Conservation (phyloP, 2,113 vertebrate genomes). For the Stigmatopora argus region DNA sequence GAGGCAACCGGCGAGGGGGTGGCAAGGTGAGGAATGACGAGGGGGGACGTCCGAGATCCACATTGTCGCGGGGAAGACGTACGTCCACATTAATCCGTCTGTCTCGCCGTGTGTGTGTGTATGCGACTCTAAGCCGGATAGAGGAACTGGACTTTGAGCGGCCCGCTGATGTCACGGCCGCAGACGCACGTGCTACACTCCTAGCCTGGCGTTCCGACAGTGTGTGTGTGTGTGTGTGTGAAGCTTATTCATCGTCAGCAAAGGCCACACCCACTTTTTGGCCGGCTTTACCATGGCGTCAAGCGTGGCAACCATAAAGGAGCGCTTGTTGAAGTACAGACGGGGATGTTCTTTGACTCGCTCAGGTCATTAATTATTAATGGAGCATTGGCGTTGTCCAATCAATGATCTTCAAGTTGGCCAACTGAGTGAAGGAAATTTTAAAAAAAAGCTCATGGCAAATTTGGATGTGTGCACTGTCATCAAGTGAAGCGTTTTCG, state of each 20-base stretch:
- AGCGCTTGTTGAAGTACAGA: neutral
- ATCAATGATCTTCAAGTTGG: neutral
- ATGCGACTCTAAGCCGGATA: constrained; percentile 60
- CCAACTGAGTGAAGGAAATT: too few relatives aligned
- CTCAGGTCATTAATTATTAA: neutral
- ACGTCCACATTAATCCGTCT: constrained; percentile 57
- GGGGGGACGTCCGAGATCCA: constrained; percentile 32
- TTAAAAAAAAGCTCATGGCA: too few relatives aligned
- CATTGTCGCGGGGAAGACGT: constrained; percentile 41
- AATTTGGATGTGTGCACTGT: too few relatives aligned
- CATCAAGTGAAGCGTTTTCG: too few relatives aligned
- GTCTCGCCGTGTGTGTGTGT: constrained; percentile 19
- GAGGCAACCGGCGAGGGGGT: neutral
- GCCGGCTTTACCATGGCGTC: neutral
- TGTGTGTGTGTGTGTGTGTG: constrained; percentile 21
- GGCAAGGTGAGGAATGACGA: neutral
- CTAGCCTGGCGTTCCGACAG: constrained; percentile 2
- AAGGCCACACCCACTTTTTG: neutral
- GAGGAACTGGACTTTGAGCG: constrained; percentile 77
- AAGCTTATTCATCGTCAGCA: neutral
- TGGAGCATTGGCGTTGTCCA: neutral
- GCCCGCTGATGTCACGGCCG: constrained; percentile 72
- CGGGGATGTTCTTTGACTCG: neutral
- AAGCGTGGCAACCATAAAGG: neutral
- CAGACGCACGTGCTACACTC: constrained; percentile 55